These are phyloP conservation scores for Pseudopipra pipra DNA, from an alignment of 2,113 vertebrate genomes.

Conservation along the genomic window DNA sequence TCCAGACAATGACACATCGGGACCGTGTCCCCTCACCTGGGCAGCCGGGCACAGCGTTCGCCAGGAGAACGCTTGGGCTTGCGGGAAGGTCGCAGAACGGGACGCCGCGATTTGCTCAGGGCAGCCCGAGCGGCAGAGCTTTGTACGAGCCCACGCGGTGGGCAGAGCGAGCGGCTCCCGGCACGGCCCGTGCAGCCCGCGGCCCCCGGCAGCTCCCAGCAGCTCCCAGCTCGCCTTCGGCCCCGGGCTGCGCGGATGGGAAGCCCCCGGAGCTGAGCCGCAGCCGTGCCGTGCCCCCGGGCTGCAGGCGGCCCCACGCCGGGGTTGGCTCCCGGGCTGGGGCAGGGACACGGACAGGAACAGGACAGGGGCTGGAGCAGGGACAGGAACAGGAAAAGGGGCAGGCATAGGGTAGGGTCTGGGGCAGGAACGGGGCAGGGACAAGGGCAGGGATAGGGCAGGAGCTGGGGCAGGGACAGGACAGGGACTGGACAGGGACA, in stretches of 20 bases:
- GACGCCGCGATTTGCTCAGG: accelerated
- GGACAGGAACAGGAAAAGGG: too few relatives aligned
- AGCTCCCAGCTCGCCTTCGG: background rate
- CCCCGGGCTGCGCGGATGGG: background rate
- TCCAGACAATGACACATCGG: accelerated
- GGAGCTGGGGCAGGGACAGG: too few relatives aligned
- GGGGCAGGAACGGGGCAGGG: background rate
- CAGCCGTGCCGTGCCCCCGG: background rate
- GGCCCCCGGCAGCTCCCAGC: background rate
- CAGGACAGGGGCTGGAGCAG: too few relatives aligned
- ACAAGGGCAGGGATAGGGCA: background rate
- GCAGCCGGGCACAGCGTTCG: accelerated
- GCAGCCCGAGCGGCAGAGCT: background rate
- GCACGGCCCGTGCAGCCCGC: accelerated
- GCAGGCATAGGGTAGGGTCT: background rate
- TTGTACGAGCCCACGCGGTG: accelerated
- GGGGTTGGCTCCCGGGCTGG: background rate
- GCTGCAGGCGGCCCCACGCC: background rate
- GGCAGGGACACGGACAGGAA: too few relatives aligned
- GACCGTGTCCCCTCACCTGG: background rate
- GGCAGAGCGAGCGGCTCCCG: accelerated
- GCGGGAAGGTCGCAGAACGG: background rate
- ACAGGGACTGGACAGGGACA: too few relatives aligned
- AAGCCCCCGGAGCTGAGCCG: too few relatives aligned
- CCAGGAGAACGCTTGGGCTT: background rate